Evolutionary conservation across 2,888 invertebrate species (phyloP).

Genomic region (Heteropelma amictum): DNA sequence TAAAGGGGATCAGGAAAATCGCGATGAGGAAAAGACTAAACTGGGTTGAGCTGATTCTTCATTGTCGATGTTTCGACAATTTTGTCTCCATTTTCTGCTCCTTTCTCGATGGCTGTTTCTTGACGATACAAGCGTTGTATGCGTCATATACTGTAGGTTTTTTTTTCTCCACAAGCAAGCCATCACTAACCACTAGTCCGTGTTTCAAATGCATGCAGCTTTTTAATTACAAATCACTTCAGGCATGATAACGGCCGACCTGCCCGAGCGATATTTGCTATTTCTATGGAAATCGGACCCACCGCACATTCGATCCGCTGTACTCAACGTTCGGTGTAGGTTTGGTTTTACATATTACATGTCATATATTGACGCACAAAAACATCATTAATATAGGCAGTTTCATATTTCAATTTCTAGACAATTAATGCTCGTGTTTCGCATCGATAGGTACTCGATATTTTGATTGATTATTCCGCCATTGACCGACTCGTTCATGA

Average conservation of each 20-base stretch:
- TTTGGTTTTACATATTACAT: not conserved
- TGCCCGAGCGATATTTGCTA: slow-evolving; percentile 64
- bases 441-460: not conserved
- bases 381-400: not conserved
- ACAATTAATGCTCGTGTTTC: not conserved
- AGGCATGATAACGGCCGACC: not conserved
- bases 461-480: not conserved
- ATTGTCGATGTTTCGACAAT: too few species aligned
- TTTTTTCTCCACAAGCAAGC: too few species aligned
- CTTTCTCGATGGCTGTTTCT: not conserved
- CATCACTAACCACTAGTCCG: slow-evolving; percentile 21
- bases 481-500: not conserved
- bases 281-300: slow-evolving; percentile 68
- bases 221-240: slow-evolving; percentile 65
- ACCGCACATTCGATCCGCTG: not conserved
- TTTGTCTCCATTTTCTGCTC: not conserved
- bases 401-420: not conserved
- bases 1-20: too few species aligned
- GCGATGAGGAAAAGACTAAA: too few species aligned
- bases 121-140: too few species aligned
- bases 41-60: too few species aligned
- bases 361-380: not conserved
- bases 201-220: slow-evolving; percentile 62
- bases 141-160: too few species aligned
- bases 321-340: not conserved